Conservation (phyloP, 2,113 vertebrate species). For the Parus major region DNA sequence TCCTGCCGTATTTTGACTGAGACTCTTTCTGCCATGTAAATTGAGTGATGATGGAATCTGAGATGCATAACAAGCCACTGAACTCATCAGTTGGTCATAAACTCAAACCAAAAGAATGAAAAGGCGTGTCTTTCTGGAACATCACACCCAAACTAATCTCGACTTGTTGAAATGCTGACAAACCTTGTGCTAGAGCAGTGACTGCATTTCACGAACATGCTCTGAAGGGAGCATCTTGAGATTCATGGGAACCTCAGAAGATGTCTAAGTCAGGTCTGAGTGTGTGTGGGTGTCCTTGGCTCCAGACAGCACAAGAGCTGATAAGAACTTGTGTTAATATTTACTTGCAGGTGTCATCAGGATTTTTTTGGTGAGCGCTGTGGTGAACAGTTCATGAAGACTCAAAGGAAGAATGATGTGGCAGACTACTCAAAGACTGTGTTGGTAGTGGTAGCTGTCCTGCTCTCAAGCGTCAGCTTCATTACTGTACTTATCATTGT, state of each 20-base stretch:
- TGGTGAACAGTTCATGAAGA: constrained; percentile 78
- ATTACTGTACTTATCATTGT: constrained; percentile 62
- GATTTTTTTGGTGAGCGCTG: constrained; percentile 81
- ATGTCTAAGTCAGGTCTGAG: neutral
- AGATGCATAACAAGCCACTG: constrained; percentile 33
- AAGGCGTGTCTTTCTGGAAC: constrained; percentile 58
- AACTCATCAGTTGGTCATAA: constrained; percentile 65
- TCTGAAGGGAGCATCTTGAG: neutral
- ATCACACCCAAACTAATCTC: constrained; percentile 64
- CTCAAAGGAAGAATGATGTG: constrained; percentile 52
- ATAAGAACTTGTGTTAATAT: constrained; percentile 58
- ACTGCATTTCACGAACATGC: constrained; percentile 4
- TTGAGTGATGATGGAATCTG: constrained; percentile 40
- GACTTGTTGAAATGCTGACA: constrained; percentile 58
- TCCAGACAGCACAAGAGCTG: neutral
- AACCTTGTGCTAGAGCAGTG: neutral
- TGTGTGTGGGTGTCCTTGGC: constrained; percentile 25
- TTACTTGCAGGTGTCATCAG: constrained; percentile 73
- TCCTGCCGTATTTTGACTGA: neutral
- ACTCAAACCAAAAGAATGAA: constrained; percentile 60
- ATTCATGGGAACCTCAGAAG: constrained; percentile 29
- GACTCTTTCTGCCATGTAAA: constrained; percentile 40
- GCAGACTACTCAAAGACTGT: constrained; percentile 68
- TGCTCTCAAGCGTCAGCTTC: constrained; percentile 61
- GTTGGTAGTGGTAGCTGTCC: constrained; percentile 61